Evolutionary conservation across 2,888 invertebrate genomes (phyloP).

Genomic region (Scaptomyza flava): DNA sequence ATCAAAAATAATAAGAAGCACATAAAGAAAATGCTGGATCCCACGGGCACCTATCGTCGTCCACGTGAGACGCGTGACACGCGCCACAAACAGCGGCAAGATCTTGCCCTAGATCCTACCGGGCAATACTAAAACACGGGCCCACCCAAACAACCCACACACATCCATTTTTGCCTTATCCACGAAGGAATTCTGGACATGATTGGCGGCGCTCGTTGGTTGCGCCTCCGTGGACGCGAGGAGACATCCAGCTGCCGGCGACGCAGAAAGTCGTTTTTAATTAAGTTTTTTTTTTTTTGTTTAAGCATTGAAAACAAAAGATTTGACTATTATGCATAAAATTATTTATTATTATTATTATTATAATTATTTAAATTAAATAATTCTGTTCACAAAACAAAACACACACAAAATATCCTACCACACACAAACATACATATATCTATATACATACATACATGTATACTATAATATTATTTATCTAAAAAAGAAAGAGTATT

Average conservation of each 20-base stretch:
- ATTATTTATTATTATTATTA: slow-evolving; percentile 62
- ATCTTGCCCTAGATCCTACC: slow-evolving; percentile 80
- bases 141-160: slow-evolving; percentile 18
- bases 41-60: slow-evolving; percentile 83
- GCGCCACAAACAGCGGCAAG: slow-evolving; percentile 62
- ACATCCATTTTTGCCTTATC: slow-evolving; percentile 76
- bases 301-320: neutral
- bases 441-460: slow-evolving; percentile 37
- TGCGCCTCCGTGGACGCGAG: slow-evolving; percentile 84
- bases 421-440: slow-evolving; percentile 15
- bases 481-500: slow-evolving; percentile 75
- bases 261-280: slow-evolving; percentile 80
- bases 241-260: slow-evolving; percentile 84
- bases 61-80: slow-evolving; percentile 73
- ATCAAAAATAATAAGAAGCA: neutral
- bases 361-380: slow-evolving; percentile 60
- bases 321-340: slow-evolving; percentile 51
- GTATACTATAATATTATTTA: slow-evolving; percentile 41
- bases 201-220: slow-evolving; percentile 81
- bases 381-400: slow-evolving; percentile 60
- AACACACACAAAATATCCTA: slow-evolving; percentile 49
- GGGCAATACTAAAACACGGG: slow-evolving; percentile 80
- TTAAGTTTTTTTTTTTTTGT: neutral
- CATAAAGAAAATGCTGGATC: slow-evolving; percentile 79
- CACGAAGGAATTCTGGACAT: slow-evolving; percentile 57